These are phyloP conservation scores for Apocheima hispidaria DNA, from an alignment of 2,888 invertebrate genomes.

Conservation along the genomic window DNA sequence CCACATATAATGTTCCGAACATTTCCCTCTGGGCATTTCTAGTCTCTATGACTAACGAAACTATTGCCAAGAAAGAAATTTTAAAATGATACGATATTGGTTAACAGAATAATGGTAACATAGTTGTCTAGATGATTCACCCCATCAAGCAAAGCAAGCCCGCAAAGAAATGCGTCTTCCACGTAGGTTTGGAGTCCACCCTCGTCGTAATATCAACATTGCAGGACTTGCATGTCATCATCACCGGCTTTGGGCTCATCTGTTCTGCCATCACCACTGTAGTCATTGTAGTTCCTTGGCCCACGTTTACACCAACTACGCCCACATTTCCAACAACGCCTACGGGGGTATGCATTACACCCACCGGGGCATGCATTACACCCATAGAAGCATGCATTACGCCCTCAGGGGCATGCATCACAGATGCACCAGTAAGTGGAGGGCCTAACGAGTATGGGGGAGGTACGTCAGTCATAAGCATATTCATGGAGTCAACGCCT, in stretches of 20 bases:
- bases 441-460: conserved; percentile 12
- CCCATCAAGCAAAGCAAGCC: conserved; percentile 49
- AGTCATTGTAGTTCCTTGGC: not conserved
- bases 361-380: conserved; percentile 1
- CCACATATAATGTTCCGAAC: too few species aligned
- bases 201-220: conserved; percentile 69
- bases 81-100: too few species aligned
- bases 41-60: too few species aligned
- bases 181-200: conserved; percentile 63
- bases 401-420: not conserved
- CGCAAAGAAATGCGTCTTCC: conserved; percentile 60
- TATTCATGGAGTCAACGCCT: not conserved
- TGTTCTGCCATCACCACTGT: conserved; percentile 43
- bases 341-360: not conserved
- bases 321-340: conserved; percentile 14
- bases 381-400: not conserved
- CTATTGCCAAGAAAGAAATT: too few species aligned
- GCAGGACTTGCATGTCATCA: conserved; percentile 69
- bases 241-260: conserved; percentile 47
- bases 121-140: not conserved
- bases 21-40: too few species aligned
- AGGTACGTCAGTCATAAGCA: not conserved
- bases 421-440: not conserved
- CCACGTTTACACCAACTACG: not conserved
- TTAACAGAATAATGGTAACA: not conserved